Percentiles rank a stretch among this genome's conserved stretches.
phyloP scores from a whole-genome alignment of 2,113 vertebrate genomes.

The Dasyurus viverrinus region DNA sequence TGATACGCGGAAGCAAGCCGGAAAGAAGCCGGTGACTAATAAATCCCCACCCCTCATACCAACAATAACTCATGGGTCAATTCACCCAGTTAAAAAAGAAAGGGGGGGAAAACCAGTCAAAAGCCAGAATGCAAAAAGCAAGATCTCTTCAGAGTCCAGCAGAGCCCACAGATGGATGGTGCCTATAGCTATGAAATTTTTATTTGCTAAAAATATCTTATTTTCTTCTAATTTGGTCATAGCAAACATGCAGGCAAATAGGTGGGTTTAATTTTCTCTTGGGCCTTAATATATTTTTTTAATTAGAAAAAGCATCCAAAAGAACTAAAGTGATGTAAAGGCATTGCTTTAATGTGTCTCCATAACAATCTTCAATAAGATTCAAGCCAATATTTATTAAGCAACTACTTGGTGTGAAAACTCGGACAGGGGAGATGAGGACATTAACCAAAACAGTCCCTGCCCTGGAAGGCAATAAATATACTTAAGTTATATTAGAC shows the following conservation, averaged over 20 bases:
- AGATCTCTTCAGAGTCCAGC: slow-evolving; percentile 47
- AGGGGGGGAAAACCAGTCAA: background rate
- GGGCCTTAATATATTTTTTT: slow-evolving; percentile 32
- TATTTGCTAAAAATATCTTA: slow-evolving; percentile 69
- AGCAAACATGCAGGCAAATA: slow-evolving; percentile 59
- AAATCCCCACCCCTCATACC: background rate
- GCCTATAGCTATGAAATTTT: slow-evolving; percentile 50
- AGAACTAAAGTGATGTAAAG: slow-evolving; percentile 38
- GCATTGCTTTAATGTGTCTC: slow-evolving; percentile 63
- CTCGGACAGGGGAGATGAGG: background rate
- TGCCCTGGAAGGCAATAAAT: background rate
- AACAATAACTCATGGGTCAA: slow-evolving; percentile 37
- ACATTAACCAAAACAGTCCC: background rate
- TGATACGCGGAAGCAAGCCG: slow-evolving; percentile 12
- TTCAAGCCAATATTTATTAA: background rate
- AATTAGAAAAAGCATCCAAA: slow-evolving; percentile 54
- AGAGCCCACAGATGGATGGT: slow-evolving; percentile 59
- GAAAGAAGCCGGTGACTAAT: background rate
- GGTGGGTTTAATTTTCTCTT: slow-evolving; percentile 44
- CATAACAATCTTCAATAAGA: background rate
- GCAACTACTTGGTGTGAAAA: background rate
- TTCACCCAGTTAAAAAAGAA: slow-evolving; percentile 27
- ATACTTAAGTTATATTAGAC: background rate
- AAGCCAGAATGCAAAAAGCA: slow-evolving; percentile 53
- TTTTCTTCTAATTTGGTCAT: slow-evolving; percentile 63